Evolutionary conservation across 1,140 invertebrate species (phyloP).

Genomic region (Drosophila pachea): DNA sequence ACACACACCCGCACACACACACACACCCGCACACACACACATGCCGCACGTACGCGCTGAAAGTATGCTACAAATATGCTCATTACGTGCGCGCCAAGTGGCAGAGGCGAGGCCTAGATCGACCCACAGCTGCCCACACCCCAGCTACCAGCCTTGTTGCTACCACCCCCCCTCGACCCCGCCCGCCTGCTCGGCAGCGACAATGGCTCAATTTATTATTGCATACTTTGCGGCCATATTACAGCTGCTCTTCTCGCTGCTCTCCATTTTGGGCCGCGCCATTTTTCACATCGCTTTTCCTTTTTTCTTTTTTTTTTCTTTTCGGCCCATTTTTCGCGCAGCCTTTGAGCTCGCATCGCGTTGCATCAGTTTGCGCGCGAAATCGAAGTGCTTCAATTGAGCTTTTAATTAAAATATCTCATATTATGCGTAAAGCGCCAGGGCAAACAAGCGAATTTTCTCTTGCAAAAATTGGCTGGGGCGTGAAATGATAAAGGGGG

Average conservation of each 20-base stretch:
- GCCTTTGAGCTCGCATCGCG: neutral
- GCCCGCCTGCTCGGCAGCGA: constrained; percentile 32
- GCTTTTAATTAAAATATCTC: neutral
- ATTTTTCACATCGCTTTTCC: neutral
- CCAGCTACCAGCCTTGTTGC: no score
- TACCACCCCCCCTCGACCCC: neutral
- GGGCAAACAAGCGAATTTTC: no score
- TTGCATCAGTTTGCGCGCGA: constrained; percentile 9
- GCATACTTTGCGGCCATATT: constrained; percentile 72
- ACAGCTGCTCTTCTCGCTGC: constrained; percentile 21
- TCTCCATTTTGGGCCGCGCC: no score
- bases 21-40: constrained; percentile 23
- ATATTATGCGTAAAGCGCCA: neutral
- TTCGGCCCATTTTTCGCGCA: neutral
- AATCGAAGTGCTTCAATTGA: constrained; percentile 4
- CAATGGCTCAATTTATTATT: constrained; percentile 76
- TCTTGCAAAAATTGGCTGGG: no score
- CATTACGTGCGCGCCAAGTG: constrained; percentile 69
- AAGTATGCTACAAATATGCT: constrained; percentile 76
- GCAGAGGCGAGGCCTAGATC: constrained; percentile 17
- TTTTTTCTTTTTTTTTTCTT: neutral
- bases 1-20: constrained; percentile 8
- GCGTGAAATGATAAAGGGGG: no score
- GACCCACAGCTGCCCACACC: neutral
- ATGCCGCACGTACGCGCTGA: constrained; percentile 57